Conservation (phyloP, 2,888 invertebrate genomes). For the Polyploca ridens region DNA sequence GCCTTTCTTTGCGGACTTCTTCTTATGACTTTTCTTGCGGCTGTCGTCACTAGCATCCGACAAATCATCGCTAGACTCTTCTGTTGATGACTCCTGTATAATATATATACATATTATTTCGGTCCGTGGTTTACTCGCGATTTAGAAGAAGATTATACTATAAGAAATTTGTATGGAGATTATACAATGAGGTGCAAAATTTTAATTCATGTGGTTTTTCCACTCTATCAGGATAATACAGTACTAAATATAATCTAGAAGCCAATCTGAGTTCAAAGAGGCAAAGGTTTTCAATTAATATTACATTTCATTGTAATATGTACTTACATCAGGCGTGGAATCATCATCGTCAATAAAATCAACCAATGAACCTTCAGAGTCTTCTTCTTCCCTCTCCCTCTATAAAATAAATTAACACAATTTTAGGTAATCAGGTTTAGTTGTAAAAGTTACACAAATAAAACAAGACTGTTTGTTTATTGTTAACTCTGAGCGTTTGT, state of each 20-base stretch:
- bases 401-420: conserved; percentile 36
- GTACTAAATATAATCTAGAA: too few species aligned
- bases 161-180: too few species aligned
- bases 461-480: neutral
- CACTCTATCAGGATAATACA: too few species aligned
- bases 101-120: neutral
- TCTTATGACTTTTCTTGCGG: conserved; percentile 75
- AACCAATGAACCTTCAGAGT: conserved; percentile 89
- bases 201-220: too few species aligned
- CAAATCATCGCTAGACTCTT: conserved; percentile 67
- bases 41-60: conserved; percentile 76
- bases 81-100: conserved; percentile 67
- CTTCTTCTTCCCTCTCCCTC: conserved; percentile 84
- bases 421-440: neutral
- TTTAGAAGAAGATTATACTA: too few species aligned
- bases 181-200: too few species aligned
- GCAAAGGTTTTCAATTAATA: neutral
- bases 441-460: too few species aligned
- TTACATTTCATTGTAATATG: neutral
- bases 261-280: neutral
- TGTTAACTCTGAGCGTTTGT: conserved; percentile 12
- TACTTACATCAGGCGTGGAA: conserved; percentile 73
- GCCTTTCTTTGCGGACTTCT: conserved; percentile 66
- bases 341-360: conserved; percentile 88
- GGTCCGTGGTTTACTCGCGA: too few species aligned